Conservation (phyloP, 2,888 invertebrate genomes). For the Seira ritae region DNA sequence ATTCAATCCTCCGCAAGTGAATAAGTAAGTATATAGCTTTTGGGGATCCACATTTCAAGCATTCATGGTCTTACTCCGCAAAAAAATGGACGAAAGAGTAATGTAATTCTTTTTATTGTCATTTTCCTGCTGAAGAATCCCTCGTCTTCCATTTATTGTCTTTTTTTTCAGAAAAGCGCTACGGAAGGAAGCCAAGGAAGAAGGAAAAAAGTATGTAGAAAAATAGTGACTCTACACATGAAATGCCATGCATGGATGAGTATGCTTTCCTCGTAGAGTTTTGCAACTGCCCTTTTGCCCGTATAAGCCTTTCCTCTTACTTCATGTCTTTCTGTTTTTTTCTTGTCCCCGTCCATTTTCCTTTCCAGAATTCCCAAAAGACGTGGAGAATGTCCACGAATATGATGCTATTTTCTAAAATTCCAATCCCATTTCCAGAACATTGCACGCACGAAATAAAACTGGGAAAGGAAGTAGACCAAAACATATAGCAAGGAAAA, state of each 20-base stretch:
- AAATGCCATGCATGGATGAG: background rate
- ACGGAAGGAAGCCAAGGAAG: constrained; percentile 10
- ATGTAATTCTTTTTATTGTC: constrained; percentile 66
- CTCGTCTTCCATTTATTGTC: constrained; percentile 59
- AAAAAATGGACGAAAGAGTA: constrained; percentile 36
- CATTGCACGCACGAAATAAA: constrained; percentile 37
- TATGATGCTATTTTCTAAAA: constrained; percentile 29
- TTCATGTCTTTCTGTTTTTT: constrained; percentile 1
- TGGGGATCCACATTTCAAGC: constrained; percentile 9
- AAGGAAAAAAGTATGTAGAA: constrained; percentile 21
- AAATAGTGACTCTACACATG: background rate
- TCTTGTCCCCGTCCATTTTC: constrained; percentile 14
- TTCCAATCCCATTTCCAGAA: constrained; percentile 37
- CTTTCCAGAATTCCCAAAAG: constrained; percentile 27
- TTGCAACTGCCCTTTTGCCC: constrained; percentile 44
- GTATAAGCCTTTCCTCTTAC: constrained; percentile 5
- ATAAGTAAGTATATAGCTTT: background rate
- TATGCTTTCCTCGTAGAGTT: background rate
- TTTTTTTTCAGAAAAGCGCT: constrained; percentile 28
- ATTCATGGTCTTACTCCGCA: constrained; percentile 31
- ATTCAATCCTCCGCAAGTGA: background rate
- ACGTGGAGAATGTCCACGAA: constrained; percentile 23
- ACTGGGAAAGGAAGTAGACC: background rate
- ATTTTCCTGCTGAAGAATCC: constrained; percentile 56
- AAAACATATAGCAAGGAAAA: background rate